phyloP scores from a whole-genome alignment of 2,888 invertebrate genomes.

The Hyposoter dolosus region DNA sequence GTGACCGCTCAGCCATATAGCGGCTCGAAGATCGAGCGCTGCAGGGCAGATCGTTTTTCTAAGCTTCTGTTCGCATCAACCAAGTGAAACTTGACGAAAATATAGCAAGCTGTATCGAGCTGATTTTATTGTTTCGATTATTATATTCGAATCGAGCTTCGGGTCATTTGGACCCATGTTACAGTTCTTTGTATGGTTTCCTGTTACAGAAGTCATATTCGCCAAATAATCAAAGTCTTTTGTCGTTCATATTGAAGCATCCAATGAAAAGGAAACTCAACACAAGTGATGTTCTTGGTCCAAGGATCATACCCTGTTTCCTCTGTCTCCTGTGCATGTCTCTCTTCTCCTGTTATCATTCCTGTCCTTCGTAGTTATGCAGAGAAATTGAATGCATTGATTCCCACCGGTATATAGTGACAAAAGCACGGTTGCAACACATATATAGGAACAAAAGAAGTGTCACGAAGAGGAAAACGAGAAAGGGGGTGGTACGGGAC shows the following conservation, averaged over 20 bases:
- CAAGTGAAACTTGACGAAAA: background rate
- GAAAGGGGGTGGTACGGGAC: conserved; percentile 21
- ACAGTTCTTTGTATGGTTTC: no score
- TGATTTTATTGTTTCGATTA: no score
- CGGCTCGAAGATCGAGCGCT: background rate
- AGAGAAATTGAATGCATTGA: conserved; percentile 51
- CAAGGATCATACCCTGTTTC: background rate
- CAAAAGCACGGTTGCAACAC: conserved; percentile 25
- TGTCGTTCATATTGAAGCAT: background rate
- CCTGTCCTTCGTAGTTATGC: conserved; percentile 23
- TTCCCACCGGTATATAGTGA: conserved; percentile 41
- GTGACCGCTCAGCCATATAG: background rate
- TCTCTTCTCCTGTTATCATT: background rate
- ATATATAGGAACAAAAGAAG: conserved; percentile 52
- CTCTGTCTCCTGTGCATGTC: conserved; percentile 4
- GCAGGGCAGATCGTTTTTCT: background rate
- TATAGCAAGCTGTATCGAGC: background rate
- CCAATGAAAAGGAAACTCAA: background rate
- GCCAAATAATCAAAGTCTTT: background rate
- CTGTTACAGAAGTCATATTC: background rate
- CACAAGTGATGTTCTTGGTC: background rate
- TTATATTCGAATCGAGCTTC: no score
- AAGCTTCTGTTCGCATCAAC: background rate
- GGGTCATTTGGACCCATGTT: no score
- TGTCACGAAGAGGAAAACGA: conserved; percentile 43